These are phyloP conservation scores for Thalassarche chlororhynchos DNA, from an alignment of 2,113 vertebrate genomes.

Conservation along the genomic window DNA sequence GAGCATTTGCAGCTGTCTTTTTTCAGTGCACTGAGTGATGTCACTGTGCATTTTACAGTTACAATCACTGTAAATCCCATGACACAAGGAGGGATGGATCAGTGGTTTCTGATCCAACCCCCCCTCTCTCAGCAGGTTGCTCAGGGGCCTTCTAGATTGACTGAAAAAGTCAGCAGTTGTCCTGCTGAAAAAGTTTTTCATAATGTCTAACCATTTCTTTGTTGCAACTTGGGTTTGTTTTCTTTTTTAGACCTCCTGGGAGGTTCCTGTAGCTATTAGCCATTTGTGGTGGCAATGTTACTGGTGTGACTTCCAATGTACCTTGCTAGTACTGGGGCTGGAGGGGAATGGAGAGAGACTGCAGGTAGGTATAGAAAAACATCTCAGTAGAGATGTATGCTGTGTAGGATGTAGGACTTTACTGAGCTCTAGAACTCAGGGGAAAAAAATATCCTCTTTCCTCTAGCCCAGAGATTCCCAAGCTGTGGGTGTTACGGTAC, in stretches of 20 bases:
- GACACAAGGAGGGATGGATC: neutral
- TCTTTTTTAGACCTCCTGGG: neutral
- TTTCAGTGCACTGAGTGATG: neutral
- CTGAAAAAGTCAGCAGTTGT: neutral
- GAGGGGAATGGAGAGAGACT: neutral
- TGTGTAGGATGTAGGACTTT: neutral
- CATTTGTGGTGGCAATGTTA: neutral
- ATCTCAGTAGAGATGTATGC: neutral
- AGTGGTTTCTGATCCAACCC: neutral
- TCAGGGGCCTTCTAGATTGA: neutral
- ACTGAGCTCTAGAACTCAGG: neutral
- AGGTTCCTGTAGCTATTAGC: neutral
- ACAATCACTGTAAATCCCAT: neutral
- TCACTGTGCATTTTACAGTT: neutral
- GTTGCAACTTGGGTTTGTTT: neutral
- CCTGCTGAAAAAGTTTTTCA: neutral
- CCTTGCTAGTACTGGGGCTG: neutral
- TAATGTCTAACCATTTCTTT: neutral
- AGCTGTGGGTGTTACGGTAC: neutral
- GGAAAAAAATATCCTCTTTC: neutral
- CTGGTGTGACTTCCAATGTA: neutral
- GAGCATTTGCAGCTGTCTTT: neutral
- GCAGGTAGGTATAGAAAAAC: neutral
- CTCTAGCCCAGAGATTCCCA: slow-evolving; percentile 27
- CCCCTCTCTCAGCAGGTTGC: neutral